Base-by-base conservation (phyloP, 2,888 invertebrate genomes). In the Graphium colonna region DNA sequence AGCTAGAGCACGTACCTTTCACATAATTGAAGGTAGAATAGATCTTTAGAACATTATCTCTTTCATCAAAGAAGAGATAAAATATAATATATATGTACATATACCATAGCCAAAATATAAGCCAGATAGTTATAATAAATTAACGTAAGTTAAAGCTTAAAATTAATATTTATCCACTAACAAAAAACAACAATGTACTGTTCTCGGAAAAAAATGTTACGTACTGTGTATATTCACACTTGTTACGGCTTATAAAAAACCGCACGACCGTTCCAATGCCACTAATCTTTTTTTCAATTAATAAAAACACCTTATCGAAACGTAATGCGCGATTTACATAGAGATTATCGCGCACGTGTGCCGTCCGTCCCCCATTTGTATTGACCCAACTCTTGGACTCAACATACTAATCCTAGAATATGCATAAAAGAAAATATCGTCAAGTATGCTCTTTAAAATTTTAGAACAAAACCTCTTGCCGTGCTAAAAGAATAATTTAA, bases 241-340 rank as follows among this genome's bases (percentile, higher is more conserved):
- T 9, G 15, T 21, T 21, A 47, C 15, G 18, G 15, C 18, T 26
- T 15, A 38, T 13, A 21, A 17, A 48, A 46, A 49, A 48, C 21
- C 40, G 16, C 28, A 16, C 26, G n/a, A 13, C 60, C 59, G 60
- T 68, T 63, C 64, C 66, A 60, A 59, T 55, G 62, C 59, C 61
- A 57, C 67, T 80, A 83, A 85, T 85, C 81, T 76, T 64, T 85
- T 82, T 87, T 86, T 81, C 83, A 82, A 87, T 88, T 85, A 86
- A 71, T 78, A 79, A 81, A 83, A 82, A 82, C 75, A 75, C 79
- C 77, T 83, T 86, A 87, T 87, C 83, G 64, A 70, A 80, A 76
- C 75, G 76, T 81, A 79, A 77, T 80, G 69, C 73, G 68, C 80
- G 83, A 84, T 83, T 84, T 82, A 82, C 79, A 78, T 77, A 75